Base-by-base conservation (phyloP, 1,140 invertebrate species). In the Danaus plexippus region DNA sequence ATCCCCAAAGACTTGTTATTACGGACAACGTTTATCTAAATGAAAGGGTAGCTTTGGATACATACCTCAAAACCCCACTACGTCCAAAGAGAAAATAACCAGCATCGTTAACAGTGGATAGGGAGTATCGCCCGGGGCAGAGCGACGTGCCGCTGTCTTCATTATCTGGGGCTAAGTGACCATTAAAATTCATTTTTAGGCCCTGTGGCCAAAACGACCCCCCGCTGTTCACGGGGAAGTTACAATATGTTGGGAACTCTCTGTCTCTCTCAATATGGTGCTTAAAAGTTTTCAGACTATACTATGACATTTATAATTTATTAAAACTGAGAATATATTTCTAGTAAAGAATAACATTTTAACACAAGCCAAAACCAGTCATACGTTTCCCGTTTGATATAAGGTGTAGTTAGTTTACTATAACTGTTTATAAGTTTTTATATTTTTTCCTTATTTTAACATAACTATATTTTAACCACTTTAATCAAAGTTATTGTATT, bases 121-220 rank as follows among this genome's bases (percentile, higher is more conserved):
- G 51, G 64, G 64, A 47, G 57, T 51, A 56, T 13, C 40, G 68
- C 73, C 71, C 54, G 51, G 54, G 66, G 72, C 63, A 44, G 22
- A 57, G 50, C 57, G 58, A 52, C 58, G 64, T 53, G 52, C 46
- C 54, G 55, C 57, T 71, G 73, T 74, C 66, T 74, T 72, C 73
- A 78, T 75, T 72, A 72, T 66, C 43, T 66, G 47, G 65, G 63
- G 40, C 59, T 74, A 74, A 78, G 71, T 78, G 73, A 78, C 73
- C 73, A 74, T 78, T 78, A 78, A 75, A 75, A 78, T 78, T 78
- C 71, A 78, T 78, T 78, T 73, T 75, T 74, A 69, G 66, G 44
- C 65, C 68, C 67, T 59, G 63, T 56, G 66, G 69, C 64, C 64
- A 58, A 43, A 52, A 54, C 44, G 47, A 41, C 43, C 60, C 61